Conservation (phyloP, 1,140 invertebrate species). For the Drosophila seguyi region DNA sequence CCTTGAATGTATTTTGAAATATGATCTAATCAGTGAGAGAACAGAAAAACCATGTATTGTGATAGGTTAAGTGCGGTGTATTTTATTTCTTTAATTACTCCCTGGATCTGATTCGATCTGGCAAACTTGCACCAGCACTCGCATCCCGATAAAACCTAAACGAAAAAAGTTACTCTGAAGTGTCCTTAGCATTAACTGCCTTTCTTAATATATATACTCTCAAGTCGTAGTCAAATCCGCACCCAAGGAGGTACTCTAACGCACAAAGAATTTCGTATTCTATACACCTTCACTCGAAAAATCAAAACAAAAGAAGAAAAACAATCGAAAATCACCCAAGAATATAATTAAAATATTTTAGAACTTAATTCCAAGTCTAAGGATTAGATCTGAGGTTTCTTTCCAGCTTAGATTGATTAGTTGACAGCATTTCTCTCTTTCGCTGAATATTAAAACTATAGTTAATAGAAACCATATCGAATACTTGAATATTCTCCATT, state of each 20-base stretch:
- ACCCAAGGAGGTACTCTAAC: slow-evolving; percentile 19
- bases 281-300: slow-evolving; percentile 12
- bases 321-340: slow-evolving; percentile 21
- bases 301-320: not conserved
- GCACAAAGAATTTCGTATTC: slow-evolving; percentile 41
- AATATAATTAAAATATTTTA: slow-evolving; percentile 19
- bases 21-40: slow-evolving; percentile 34
- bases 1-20: slow-evolving; percentile 80
- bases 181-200: slow-evolving; percentile 68
- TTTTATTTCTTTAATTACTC: slow-evolving; percentile 13
- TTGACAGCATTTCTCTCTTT: slow-evolving; percentile 13
- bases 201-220: slow-evolving; percentile 26
- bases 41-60: slow-evolving; percentile 31
- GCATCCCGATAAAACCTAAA: slow-evolving; percentile 21
- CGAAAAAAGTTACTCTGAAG: slow-evolving; percentile 65
- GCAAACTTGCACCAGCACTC: slow-evolving; percentile 38
- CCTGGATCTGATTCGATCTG: slow-evolving; percentile 27
- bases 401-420: slow-evolving; percentile 11
- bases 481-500: slow-evolving; percentile 22
- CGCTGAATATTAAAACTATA: slow-evolving; percentile 1
- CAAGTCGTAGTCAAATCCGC: slow-evolving; percentile 17
- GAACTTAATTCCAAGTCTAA: slow-evolving; percentile 12
- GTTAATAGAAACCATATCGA: slow-evolving; percentile 29
- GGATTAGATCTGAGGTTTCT: slow-evolving; percentile 24
- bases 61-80: slow-evolving; percentile 52